A percentile compares a stretch with the other conserved stretches of the same genome.
phyloP scores from a whole-genome alignment of 1,140 invertebrate species.

The Magallana ariakensis region DNA sequence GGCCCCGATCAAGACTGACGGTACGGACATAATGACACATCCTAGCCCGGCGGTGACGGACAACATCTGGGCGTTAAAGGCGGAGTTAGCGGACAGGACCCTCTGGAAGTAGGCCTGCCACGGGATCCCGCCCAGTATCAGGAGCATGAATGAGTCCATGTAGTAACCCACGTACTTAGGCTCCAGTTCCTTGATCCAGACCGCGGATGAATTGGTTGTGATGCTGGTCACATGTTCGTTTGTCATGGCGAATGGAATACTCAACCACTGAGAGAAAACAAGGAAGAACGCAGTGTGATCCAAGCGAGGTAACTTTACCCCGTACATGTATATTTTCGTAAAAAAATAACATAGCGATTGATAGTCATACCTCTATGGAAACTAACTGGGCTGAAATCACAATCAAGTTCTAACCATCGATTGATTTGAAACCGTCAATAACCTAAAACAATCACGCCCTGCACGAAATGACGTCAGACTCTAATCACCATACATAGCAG shows the following conservation, averaged over 20 bases:
- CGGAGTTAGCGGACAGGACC: slow-evolving; percentile 56
- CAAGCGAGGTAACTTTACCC: not conserved
- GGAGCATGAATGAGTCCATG: slow-evolving; percentile 92
- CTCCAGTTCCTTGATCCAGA: slow-evolving; percentile 91
- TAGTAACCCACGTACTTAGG: slow-evolving; percentile 89
- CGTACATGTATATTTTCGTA: not conserved
- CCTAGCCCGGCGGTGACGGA: slow-evolving; percentile 52
- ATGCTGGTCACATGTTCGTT: slow-evolving; percentile 91
- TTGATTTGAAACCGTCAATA: not conserved
- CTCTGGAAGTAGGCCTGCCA: slow-evolving; percentile 86
- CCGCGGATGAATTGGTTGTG: slow-evolving; percentile 86
- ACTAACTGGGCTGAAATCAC: not conserved
- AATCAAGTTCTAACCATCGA: not conserved
- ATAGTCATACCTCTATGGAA: not conserved
- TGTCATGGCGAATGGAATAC: slow-evolving; percentile 96
- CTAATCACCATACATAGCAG: too few relatives aligned
- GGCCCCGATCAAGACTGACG: slow-evolving; percentile 61
- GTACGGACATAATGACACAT: slow-evolving; percentile 60
- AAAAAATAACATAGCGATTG: not conserved
- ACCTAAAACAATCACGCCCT: not conserved
- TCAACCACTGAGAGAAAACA: slow-evolving; percentile 88
- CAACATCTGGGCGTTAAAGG: slow-evolving; percentile 51
- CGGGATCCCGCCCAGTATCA: slow-evolving; percentile 97
- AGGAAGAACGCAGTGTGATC: not conserved
- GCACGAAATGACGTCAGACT: not conserved